Evolutionary conservation across 2,888 invertebrate species (phyloP), one percentile per base, ranked within the genome.

Genomic region (Eristalis pertinax): DNA sequence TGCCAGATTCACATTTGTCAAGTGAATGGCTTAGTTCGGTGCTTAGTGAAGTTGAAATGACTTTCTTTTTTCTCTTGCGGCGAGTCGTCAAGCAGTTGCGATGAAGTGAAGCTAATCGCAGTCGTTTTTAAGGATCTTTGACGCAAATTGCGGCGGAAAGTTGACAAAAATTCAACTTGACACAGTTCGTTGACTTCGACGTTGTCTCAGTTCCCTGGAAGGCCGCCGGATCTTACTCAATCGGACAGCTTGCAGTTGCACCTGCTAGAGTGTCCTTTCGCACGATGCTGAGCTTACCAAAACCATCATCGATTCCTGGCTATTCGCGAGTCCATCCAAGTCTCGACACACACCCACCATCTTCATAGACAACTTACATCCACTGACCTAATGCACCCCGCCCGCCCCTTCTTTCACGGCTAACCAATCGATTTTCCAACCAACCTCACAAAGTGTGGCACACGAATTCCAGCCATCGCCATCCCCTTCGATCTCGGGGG

Each of bases 401-500:
- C 43, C 8, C 13, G 7, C 43, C 43, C 7, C 43, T 7, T 1
- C 50, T 8, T 50, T 7, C 43, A 50, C 19, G 50, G 50, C n/a
- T 50, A 50, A 50, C 43, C 50, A 50, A 50, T 50, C 50, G 50
- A 50, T 50, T 50, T 19, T 19, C 19, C 50, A n/a, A n/a, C 43
- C n/a, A 19, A 13, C 43, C 19, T 19, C 50, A n/a, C 7, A 50
- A 50, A 50, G 8, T 50, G 50, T 50, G 50, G 8, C 50, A 19
- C 50, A 50, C 19, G 50, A 50, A 19, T 19, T 50, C 19, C 50
- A 50, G 19, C 50, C 19, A 19, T 19, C 19, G 50, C 68, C 50
- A 68, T 24, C 67, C 60, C 65, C 41, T 67, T 74, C 24, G 22
- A 69, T 43, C 60, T 2, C 32, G 15, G 11, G 56, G 60, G 69